Conservation (phyloP, 2,797 vertebrate genomes). For the Schizopygopsis malacanthus region DNA sequence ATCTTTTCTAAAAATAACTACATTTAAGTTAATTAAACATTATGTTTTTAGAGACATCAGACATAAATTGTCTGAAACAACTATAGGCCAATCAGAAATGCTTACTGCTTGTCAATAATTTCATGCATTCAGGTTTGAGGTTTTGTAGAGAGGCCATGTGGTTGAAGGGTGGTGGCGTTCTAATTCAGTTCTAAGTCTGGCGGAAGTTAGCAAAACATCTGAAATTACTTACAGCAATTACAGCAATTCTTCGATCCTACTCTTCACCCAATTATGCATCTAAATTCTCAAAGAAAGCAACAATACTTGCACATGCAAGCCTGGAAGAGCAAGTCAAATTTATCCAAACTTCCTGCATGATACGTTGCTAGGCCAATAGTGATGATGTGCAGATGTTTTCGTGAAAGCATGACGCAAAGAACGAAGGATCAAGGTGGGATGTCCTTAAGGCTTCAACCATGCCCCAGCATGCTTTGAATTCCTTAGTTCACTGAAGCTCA, state of each 20-base stretch:
- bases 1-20: not conserved
- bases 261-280: not conserved
- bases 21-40: not conserved
- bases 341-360: not conserved
- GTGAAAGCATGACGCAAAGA: not conserved
- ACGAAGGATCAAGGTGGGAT: slow-evolving; percentile 20
- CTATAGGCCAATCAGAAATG: not conserved
- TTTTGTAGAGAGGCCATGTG: not conserved
- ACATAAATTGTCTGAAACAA: not conserved
- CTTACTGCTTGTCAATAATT: not conserved
- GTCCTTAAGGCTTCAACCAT: not conserved
- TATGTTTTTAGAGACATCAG: not conserved
- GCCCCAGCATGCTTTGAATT: slow-evolving; percentile 33
- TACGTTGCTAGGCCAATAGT: not conserved
- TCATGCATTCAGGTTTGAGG: not conserved
- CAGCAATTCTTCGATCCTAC: not conserved
- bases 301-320: not conserved
- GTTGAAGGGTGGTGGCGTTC: not conserved
- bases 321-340: not conserved
- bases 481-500: not conserved
- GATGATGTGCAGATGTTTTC: slow-evolving; percentile 6
- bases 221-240: not conserved
- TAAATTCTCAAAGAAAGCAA: not conserved
- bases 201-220: not conserved
- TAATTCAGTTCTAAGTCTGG: not conserved